phyloP scores from a whole-genome alignment of 2,888 invertebrate species.

The Erebia ligea region DNA sequence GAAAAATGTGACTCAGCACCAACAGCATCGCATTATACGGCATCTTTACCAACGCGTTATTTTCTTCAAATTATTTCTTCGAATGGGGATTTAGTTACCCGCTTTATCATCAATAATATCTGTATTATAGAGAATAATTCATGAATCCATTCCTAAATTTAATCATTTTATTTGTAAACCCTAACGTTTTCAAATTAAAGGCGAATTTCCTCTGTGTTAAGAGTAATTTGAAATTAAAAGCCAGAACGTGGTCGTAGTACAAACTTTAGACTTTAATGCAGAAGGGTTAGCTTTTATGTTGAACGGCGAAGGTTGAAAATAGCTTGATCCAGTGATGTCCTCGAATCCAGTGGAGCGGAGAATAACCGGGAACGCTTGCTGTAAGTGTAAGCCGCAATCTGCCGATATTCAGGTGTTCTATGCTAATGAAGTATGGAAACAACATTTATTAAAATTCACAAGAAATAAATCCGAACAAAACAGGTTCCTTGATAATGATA shows the following conservation, averaged over 20 bases:
- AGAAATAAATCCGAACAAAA: too few species aligned
- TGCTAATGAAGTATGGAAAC: conserved; percentile 52
- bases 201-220: conserved; percentile 31
- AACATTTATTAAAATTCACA: conserved; percentile 44
- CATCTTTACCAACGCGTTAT: neutral
- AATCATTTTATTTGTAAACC: conserved; percentile 28
- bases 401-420: conserved; percentile 73
- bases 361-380: conserved; percentile 61
- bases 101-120: conserved; percentile 36
- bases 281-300: conserved; percentile 39
- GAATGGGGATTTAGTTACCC: conserved; percentile 15
- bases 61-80: conserved; percentile 15
- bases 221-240: conserved; percentile 45
- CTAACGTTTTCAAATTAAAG: conserved; percentile 31
- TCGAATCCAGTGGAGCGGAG: conserved; percentile 48
- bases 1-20: neutral
- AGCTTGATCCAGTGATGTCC: conserved; percentile 34
- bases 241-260: conserved; percentile 42
- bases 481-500: too few species aligned
- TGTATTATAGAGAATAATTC: conserved; percentile 34
- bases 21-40: neutral
- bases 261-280: conserved; percentile 36
- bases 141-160: conserved; percentile 26
- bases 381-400: conserved; percentile 75
- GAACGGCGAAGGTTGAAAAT: conserved; percentile 44